Conservation (phyloP, 1,140 invertebrate species). For the Monochamus saltuarius region DNA sequence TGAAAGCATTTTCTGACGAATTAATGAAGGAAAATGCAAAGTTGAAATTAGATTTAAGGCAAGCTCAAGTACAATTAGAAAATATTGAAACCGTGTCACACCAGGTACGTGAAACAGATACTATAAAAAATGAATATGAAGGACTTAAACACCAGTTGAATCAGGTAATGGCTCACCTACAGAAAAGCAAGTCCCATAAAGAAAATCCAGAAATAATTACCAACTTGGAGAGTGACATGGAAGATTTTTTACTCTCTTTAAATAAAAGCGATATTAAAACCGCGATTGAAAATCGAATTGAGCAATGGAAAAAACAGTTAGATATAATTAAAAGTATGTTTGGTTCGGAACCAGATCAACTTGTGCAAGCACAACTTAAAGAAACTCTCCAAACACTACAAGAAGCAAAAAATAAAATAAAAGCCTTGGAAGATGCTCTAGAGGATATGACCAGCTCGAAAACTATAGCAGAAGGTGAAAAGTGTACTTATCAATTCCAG, state of each 20-base stretch:
- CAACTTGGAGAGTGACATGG: slow-evolving; percentile 22
- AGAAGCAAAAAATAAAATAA: slow-evolving; percentile 27
- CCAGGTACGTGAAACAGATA: neutral
- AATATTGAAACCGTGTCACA: too few species aligned
- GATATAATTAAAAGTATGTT: slow-evolving; percentile 16
- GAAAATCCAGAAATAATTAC: slow-evolving; percentile 14
- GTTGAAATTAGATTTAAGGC: slow-evolving; percentile 6
- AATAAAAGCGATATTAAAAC: slow-evolving; percentile 21
- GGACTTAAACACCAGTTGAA: slow-evolving; percentile 25
- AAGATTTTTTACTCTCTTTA: slow-evolving; percentile 23
- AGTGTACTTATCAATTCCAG: slow-evolving; percentile 19
- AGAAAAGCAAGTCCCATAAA: slow-evolving; percentile 19
- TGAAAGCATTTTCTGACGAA: slow-evolving; percentile 6
- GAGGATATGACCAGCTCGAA: slow-evolving; percentile 24
- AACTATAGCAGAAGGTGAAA: slow-evolving; percentile 28
- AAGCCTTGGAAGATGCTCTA: slow-evolving; percentile 23
- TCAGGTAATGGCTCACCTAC: slow-evolving; percentile 28
- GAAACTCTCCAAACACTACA: slow-evolving; percentile 22
- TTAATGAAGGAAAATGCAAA: slow-evolving; percentile 13
- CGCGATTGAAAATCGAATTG: slow-evolving; percentile 29
- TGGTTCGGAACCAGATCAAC: slow-evolving; percentile 18
- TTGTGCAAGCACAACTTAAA: slow-evolving; percentile 24
- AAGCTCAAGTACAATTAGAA: slow-evolving; percentile 13
- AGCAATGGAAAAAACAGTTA: slow-evolving; percentile 31
- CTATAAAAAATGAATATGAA: slow-evolving; percentile 30